Percentiles rank a stretch among this genome's conserved stretches.
These are phyloP conservation scores for Teleogryllus oceanicus DNA, from an alignment of 2,888 invertebrate species.

Conservation along the genomic window DNA sequence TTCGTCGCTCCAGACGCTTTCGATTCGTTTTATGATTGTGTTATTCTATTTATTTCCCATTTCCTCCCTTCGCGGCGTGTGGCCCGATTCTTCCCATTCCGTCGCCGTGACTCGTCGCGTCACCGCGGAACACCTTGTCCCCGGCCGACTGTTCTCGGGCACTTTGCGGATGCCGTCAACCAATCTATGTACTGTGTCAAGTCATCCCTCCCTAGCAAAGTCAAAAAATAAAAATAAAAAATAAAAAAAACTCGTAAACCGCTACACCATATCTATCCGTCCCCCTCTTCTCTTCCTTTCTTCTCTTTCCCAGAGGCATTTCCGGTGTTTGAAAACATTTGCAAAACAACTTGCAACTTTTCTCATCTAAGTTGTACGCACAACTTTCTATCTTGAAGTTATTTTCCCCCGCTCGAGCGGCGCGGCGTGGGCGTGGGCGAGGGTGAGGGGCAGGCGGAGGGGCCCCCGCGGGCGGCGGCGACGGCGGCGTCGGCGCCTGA, in stretches of 20 bases:
- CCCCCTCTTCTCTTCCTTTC: conserved; percentile 5
- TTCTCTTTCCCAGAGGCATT: conserved; percentile 24
- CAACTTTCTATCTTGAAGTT: conserved; percentile 18
- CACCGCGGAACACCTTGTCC: not conserved
- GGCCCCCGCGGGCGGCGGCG: too few relatives aligned
- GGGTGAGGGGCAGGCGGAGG: not conserved
- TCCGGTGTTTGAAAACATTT: conserved; percentile 30
- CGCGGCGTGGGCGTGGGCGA: not conserved
- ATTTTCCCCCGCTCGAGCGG: not conserved
- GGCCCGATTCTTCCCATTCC: not conserved
- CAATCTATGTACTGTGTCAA: not conserved
- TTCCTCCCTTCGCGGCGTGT: not conserved
- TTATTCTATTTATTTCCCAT: conserved; percentile 18
- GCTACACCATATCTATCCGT: not conserved
- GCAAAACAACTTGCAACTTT: conserved; percentile 42
- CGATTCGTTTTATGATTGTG: not conserved
- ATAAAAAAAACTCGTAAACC: conserved; percentile 24
- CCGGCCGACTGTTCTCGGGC: not conserved
- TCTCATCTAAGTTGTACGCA: conserved; percentile 43
- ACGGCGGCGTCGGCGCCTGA: too few relatives aligned
- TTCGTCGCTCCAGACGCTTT: not conserved
- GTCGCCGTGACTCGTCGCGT: not conserved
- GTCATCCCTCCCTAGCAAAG: not conserved
- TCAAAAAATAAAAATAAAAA: not conserved
- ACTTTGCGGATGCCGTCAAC: not conserved